These are phyloP conservation scores for Pomacea canaliculata DNA, from an alignment of 2,888 invertebrate species.

Conservation along the genomic window DNA sequence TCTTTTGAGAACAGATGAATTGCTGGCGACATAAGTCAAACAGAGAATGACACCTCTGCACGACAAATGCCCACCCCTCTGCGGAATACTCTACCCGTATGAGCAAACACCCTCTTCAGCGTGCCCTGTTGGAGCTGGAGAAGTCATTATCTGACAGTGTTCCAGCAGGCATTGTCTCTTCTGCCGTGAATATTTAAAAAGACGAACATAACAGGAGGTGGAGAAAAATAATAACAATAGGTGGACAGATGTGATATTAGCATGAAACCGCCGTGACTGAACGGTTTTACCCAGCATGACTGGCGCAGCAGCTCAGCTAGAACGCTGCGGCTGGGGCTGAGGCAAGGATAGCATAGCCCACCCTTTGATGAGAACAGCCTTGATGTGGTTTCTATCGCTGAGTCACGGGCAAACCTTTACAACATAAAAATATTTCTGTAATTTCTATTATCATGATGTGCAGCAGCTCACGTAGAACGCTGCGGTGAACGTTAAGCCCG, in stretches of 20 bases:
- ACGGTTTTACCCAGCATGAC: neutral
- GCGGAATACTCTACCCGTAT: neutral
- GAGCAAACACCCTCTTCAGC: neutral
- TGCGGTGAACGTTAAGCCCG: no score
- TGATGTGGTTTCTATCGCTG: no score
- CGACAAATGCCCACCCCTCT: neutral
- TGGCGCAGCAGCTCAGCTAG: neutral
- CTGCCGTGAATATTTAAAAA: conserved; percentile 3
- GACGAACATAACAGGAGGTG: neutral
- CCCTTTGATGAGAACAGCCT: neutral
- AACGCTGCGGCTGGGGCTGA: neutral
- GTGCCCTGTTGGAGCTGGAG: no score
- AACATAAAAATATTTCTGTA: no score
- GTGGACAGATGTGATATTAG: conserved; percentile 14
- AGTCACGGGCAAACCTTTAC: no score
- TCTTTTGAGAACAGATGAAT: no score
- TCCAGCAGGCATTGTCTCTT: neutral
- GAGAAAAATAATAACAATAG: neutral
- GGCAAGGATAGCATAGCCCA: neutral
- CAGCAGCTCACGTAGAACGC: no score
- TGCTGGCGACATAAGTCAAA: no score
- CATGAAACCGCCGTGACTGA: conserved; percentile 13
- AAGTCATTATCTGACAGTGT: neutral
- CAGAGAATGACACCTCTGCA: no score
- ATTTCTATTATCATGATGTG: no score